Percentiles rank a stretch among this genome's conserved stretches.
Evolutionary conservation across 2,797 vertebrate species (phyloP).

Genomic region (Falco columbarius): DNA sequence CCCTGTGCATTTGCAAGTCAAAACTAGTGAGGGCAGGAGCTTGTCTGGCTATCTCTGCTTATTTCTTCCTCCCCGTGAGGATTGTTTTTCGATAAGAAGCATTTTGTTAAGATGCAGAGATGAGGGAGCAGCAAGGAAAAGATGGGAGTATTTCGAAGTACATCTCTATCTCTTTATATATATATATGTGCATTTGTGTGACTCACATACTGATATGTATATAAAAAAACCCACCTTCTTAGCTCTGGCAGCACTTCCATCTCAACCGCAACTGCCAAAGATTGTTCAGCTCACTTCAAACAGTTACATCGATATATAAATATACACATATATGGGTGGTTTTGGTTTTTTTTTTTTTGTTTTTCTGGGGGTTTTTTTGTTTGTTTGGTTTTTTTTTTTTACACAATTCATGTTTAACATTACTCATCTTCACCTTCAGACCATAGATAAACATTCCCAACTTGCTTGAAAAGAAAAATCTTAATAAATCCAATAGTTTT

Average conservation of each 20-base stretch:
- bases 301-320: background rate
- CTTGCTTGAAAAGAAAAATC: background rate
- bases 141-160: background rate
- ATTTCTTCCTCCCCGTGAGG: background rate
- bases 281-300: background rate
- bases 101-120: slow-evolving; percentile 51
- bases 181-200: background rate
- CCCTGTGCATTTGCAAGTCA: slow-evolving; percentile 80
- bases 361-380: too few relatives aligned
- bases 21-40: slow-evolving; percentile 72
- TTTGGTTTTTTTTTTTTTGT: too few relatives aligned
- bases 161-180: too few relatives aligned
- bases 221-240: background rate
- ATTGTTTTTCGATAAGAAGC: slow-evolving; percentile 50
- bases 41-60: slow-evolving; percentile 59
- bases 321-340: fast-evolving
- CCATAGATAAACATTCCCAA: background rate
- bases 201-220: background rate
- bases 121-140: slow-evolving; percentile 8
- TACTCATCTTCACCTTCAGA: background rate
- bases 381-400: background rate
- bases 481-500: background rate
- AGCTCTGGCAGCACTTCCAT: background rate
- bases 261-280: background rate
- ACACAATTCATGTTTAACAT: background rate